phyloP scores from a whole-genome alignment of 2,113 vertebrate genomes.

The Channa maculata region DNA sequence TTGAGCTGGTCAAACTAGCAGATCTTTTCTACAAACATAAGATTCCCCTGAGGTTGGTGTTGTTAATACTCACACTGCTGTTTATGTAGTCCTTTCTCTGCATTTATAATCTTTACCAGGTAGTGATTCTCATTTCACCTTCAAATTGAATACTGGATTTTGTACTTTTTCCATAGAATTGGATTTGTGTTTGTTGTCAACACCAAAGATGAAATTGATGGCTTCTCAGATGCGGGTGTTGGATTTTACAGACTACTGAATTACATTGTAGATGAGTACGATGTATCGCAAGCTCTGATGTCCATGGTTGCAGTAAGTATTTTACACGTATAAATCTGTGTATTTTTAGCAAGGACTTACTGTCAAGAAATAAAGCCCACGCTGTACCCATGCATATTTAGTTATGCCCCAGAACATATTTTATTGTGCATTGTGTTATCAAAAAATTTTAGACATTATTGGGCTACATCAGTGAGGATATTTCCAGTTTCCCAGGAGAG shows the following conservation, averaged over 20 bases:
- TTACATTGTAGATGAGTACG: constrained; percentile 90
- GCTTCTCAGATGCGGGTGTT: constrained; percentile 87
- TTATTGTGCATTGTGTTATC: constrained; percentile 45
- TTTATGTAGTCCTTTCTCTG: constrained; percentile 45
- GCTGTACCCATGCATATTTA: constrained; percentile 25
- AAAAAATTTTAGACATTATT: constrained; percentile 54
- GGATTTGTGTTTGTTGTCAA: constrained; percentile 95
- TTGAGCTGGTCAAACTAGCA: constrained; percentile 89
- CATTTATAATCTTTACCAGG: constrained; percentile 66
- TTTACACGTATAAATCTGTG: constrained; percentile 52
- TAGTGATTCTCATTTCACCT: constrained; percentile 66
- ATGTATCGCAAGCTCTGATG: constrained; percentile 88
- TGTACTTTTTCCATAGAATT: constrained; percentile 84
- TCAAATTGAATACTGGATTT: constrained; percentile 71
- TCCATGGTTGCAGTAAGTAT: constrained; percentile 89
- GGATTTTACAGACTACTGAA: constrained; percentile 92
- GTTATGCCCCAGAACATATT: constrained; percentile 47
- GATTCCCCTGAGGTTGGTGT: constrained; percentile 90
- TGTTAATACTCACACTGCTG: constrained; percentile 38
- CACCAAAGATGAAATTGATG: constrained; percentile 88
- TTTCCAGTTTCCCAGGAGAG: constrained; percentile 45
- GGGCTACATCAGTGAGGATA: constrained; percentile 43
- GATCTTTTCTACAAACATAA: constrained; percentile 91
- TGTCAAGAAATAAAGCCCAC: constrained; percentile 22
- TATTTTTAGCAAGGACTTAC: constrained; percentile 45